Evolutionary conservation across 2,113 vertebrate species (phyloP), one percentile per base, ranked within the genome.

Genomic region (Nothocercus nigrocapillus): DNA sequence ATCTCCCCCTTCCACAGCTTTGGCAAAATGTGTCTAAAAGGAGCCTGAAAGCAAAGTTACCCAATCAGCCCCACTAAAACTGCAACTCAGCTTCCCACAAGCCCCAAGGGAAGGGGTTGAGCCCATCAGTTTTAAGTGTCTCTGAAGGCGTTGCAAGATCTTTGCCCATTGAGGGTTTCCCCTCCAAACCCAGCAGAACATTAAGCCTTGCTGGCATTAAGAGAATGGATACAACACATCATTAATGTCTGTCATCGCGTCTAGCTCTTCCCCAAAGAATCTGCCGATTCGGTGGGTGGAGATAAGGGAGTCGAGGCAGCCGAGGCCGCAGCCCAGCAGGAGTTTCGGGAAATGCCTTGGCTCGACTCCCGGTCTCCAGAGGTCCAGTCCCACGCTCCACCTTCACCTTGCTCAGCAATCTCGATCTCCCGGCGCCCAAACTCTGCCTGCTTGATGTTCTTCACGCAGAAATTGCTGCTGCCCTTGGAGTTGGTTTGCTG

Each of bases 371-470:
- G 49, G 12, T 36, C 36, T 45, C 30, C 20, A 7, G 17, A 28
- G 22, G 58, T 69, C 76, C 15, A 0, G 24, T 28, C 40, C 73
- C 81, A 28, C 1, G 2, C 32, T 74, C 36, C 45, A 1, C 47
- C 63, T 11, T 92, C 95, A 99, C 99, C 99, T 98, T 99, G 99
- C 67, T 99, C 99, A 4, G 99, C 99, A 3, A 99, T 99, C 98
- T 99, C 99, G 21, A 99, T 99, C 97, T 99, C 99, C 62, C 99
- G 98, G 70, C 99, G 98, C 73, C 99, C 99, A 36, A 99, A 99
- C 94, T 99, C 99, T 1, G 98, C 98, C 97, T 99, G 99, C 82
- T 99, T 99, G 97, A 99, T 99, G 97, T 99, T 99, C 98, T 99
- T 99, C 95, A 99, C 99, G 13, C 99, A 99, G 98, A 99, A 99